These are phyloP conservation scores for Nebria brevicollis DNA, from an alignment of 2,888 invertebrate species.

Conservation along the genomic window DNA sequence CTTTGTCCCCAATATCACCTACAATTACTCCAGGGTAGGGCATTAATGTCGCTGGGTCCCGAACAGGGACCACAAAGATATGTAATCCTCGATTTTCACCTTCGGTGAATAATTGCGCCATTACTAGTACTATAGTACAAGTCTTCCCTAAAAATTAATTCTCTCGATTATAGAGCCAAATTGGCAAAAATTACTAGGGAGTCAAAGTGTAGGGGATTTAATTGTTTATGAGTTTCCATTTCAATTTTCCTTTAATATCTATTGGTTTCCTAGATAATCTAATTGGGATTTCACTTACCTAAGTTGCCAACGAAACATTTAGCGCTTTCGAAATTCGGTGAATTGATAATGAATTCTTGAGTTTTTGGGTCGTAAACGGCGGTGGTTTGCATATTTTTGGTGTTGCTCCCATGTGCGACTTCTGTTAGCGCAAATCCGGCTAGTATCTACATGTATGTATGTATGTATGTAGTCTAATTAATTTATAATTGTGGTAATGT, in stretches of 20 bases:
- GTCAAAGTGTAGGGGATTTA: no score
- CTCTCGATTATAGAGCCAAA: no score
- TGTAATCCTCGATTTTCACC: constrained; percentile 86
- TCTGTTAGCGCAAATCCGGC: constrained; percentile 93
- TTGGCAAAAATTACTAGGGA: no score
- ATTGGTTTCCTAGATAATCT: not conserved
- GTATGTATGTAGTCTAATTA: no score
- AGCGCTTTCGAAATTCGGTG: constrained; percentile 94
- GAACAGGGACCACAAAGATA: constrained; percentile 87
- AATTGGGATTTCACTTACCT: constrained; percentile 65
- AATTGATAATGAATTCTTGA: constrained; percentile 86
- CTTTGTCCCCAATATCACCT: constrained; percentile 94
- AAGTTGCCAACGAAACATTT: constrained; percentile 97
- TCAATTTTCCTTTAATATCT: not conserved
- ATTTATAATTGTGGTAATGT: constrained; percentile 48
- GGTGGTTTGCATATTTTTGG: constrained; percentile 88
- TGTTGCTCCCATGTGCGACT: constrained; percentile 94
- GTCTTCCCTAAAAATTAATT: constrained; percentile 71
- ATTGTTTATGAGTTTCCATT: no score
- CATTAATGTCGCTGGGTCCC: constrained; percentile 79
- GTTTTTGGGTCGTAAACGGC: constrained; percentile 84
- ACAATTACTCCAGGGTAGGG: constrained; percentile 86
- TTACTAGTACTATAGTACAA: constrained; percentile 86
- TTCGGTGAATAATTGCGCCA: constrained; percentile 89
- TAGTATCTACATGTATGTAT: no score